phyloP scores from a whole-genome alignment of 2,888 invertebrate genomes.

The Xestia sexstrigata region DNA sequence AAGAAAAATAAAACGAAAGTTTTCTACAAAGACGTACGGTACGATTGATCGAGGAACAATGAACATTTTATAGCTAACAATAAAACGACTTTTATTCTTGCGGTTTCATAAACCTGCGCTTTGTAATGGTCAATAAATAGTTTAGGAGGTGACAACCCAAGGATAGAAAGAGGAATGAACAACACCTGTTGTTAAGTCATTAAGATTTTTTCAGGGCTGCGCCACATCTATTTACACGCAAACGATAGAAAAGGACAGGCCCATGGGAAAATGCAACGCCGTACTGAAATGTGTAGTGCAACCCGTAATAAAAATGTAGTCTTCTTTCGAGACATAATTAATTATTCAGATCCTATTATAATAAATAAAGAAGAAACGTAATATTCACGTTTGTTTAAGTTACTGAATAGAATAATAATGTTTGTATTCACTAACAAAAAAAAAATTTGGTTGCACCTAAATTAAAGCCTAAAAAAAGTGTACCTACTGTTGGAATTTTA shows the following conservation, averaged over 20 bases:
- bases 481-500: neutral
- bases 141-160: constrained; percentile 46
- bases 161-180: constrained; percentile 29
- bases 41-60: constrained; percentile 37
- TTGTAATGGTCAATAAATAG: constrained; percentile 55
- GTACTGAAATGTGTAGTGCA: no score
- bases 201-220: neutral
- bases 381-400: neutral
- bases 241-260: no score
- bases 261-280: no score
- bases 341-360: neutral
- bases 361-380: neutral
- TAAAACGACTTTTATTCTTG: constrained; percentile 46
- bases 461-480: neutral
- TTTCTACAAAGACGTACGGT: constrained; percentile 9
- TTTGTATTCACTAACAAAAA: neutral
- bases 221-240: no score
- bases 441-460: no score
- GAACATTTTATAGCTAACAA: constrained; percentile 47
- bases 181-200: constrained; percentile 50
- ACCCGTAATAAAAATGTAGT: no score
- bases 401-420: neutral
- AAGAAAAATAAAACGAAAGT: constrained; percentile 2
- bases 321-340: neutral
- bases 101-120: constrained; percentile 36